Evolutionary conservation across 1,140 invertebrate species (phyloP).

Genomic region (Arion vulgaris): DNA sequence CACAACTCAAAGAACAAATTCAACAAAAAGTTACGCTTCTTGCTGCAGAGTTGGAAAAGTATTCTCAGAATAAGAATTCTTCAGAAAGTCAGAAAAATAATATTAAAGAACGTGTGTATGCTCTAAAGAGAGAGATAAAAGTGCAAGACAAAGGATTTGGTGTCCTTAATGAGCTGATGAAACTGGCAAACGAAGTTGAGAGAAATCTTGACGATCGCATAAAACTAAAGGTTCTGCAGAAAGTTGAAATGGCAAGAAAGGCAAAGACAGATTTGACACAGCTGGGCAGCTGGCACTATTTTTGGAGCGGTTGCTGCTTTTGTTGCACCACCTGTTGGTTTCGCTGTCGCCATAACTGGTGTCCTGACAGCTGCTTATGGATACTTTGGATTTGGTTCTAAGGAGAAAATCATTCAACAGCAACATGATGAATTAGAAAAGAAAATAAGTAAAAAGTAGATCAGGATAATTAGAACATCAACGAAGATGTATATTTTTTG

Average conservation of each 20-base stretch:
- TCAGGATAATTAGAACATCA: too few relatives aligned
- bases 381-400: not conserved
- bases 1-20: not conserved
- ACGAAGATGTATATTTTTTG: too few relatives aligned
- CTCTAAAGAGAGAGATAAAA: not conserved
- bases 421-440: not conserved
- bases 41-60: not conserved
- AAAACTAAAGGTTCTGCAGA: not conserved
- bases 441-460: too few relatives aligned
- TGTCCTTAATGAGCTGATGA: not conserved
- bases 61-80: not conserved
- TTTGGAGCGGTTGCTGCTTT: too few relatives aligned
- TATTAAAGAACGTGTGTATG: not conserved
- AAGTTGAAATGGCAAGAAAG: not conserved
- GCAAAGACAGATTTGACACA: not conserved
- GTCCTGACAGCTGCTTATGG: not conserved
- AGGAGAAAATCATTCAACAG: not conserved
- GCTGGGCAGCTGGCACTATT: too few relatives aligned
- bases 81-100: not conserved
- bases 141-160: not conserved
- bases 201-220: not conserved
- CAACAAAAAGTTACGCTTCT: not conserved
- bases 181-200: not conserved
- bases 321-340: too few relatives aligned
- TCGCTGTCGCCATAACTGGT: too few relatives aligned